Conservation (phyloP, 2,888 invertebrate species). For the Xiphydria camelus region DNA sequence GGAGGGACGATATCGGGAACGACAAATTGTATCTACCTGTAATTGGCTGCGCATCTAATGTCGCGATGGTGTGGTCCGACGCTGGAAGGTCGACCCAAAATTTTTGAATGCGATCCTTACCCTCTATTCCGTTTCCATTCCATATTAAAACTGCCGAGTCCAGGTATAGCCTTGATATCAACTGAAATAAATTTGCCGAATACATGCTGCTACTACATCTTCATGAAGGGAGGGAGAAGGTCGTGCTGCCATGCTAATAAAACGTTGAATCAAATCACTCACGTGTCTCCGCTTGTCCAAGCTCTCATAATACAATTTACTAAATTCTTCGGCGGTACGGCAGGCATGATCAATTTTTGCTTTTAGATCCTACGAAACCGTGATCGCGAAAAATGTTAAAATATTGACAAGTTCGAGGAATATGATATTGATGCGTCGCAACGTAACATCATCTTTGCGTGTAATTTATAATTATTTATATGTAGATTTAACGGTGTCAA, state of each 20-base stretch:
- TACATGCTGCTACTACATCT: no score
- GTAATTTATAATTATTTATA: no score
- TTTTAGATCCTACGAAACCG: conserved; percentile 61
- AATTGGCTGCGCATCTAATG: conserved; percentile 87
- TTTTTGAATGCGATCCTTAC: conserved; percentile 81
- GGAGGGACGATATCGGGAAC: no score
- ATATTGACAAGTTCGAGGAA: not conserved
- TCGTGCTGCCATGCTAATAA: not conserved
- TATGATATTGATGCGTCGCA: no score
- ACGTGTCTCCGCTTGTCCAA: conserved; percentile 86
- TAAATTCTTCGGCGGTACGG: conserved; percentile 85
- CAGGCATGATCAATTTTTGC: conserved; percentile 79
- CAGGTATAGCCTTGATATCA: conserved; percentile 80
- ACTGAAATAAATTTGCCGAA: conserved; percentile 58
- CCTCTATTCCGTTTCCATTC: conserved; percentile 88
- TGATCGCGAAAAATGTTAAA: not conserved
- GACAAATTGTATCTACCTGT: conserved; percentile 60
- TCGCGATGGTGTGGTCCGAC: conserved; percentile 75
- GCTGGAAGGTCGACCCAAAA: conserved; percentile 83
- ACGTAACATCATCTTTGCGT: no score
- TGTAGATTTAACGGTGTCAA: no score
- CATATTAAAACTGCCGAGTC: conserved; percentile 84
- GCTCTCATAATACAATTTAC: conserved; percentile 85
- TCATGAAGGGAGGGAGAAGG: no score
- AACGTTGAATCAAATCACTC: conserved; percentile 45